Conservation (phyloP, 2,888 invertebrate genomes). For the Drosophila paranaensis region DNA sequence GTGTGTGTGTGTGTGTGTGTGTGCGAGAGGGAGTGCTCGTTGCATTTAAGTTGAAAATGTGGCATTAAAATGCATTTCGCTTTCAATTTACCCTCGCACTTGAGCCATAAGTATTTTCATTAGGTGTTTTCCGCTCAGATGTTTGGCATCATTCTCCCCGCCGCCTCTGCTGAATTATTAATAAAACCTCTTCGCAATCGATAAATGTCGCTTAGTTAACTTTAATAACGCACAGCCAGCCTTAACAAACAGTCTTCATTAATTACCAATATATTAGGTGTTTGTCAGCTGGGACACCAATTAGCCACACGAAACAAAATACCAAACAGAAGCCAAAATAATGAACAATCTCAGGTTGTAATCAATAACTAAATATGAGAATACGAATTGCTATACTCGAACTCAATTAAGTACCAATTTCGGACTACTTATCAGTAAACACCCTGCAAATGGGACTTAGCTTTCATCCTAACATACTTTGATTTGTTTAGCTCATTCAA, state of each 20-base stretch:
- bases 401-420: slow-evolving; percentile 5
- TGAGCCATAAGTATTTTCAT: slow-evolving; percentile 71
- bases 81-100: slow-evolving; percentile 69
- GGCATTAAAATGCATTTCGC: slow-evolving; percentile 80
- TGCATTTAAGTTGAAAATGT: slow-evolving; percentile 67
- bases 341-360: slow-evolving; percentile 22
- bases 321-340: neutral
- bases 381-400: neutral
- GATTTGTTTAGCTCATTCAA: too few species aligned
- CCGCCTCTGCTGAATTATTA: slow-evolving; percentile 55
- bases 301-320: slow-evolving; percentile 36
- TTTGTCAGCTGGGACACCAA: slow-evolving; percentile 63
- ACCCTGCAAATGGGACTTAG: neutral
- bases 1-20: slow-evolving; percentile 15
- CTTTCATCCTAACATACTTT: too few species aligned
- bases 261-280: slow-evolving; percentile 76
- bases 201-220: slow-evolving; percentile 40
- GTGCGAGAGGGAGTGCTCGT: slow-evolving; percentile 20
- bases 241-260: slow-evolving; percentile 59
- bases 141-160: slow-evolving; percentile 53
- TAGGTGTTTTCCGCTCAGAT: slow-evolving; percentile 63
- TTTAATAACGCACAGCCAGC: slow-evolving; percentile 29
- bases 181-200: slow-evolving; percentile 45
- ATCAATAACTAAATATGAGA: slow-evolving; percentile 32
- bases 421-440: neutral